phyloP scores from a whole-genome alignment of 53 echinoderm and acorn worm genomes.

The Apostichopus leukothele region DNA sequence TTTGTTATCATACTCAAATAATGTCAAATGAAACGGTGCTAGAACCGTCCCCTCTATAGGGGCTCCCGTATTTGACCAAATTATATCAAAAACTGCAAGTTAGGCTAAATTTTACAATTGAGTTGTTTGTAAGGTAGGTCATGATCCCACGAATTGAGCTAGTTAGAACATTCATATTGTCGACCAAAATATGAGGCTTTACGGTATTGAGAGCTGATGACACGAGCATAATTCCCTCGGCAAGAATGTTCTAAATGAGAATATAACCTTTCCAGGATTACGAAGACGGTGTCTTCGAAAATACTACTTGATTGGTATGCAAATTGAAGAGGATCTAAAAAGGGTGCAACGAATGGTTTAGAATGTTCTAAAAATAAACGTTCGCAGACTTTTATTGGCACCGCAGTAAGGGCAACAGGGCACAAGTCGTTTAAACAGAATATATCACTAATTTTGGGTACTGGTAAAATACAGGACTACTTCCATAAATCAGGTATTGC shows the following conservation, averaged over 20 bases:
- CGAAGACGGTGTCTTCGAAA: slow-evolving; percentile 12
- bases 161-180: not conserved
- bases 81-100: not conserved
- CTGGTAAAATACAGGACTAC: no score
- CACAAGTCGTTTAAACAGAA: not conserved
- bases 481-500: no score
- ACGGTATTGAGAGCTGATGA: slow-evolving; percentile 13
- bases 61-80: not conserved
- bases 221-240: not conserved
- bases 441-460: slow-evolving; percentile 1
- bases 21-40: not conserved
- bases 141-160: not conserved
- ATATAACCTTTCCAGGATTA: not conserved
- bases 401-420: not conserved
- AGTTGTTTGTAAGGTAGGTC: not conserved
- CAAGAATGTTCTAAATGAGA: not conserved
- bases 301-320: not conserved
- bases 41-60: not conserved
- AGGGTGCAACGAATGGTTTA: not conserved
- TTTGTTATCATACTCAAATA: not conserved
- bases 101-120: not conserved
- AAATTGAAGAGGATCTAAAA: slow-evolving; percentile 11
- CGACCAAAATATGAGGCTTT: not conserved
- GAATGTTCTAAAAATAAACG: slow-evolving; percentile 15
- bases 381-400: not conserved